Evolutionary conservation across 2,888 invertebrate species (phyloP), one percentile per base, ranked within the genome.

Genomic region (Troilus luridus): DNA sequence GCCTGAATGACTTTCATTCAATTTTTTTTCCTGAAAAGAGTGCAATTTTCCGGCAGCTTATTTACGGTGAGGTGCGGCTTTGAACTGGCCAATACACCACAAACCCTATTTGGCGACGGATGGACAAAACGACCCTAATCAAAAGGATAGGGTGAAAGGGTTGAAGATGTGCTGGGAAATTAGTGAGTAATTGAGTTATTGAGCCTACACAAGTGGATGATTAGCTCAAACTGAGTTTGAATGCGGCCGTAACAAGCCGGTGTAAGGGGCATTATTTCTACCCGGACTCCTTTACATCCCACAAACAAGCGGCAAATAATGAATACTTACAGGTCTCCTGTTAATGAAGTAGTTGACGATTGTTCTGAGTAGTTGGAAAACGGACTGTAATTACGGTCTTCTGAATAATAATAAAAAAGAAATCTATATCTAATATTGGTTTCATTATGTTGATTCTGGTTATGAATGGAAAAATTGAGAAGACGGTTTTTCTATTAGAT

Each of bases 161-260:
- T 85, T 85, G 85, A 85, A 85, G 85, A 85, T 85, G 56, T 85
- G 85, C 56, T 56, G 56, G 85, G 85, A n/a, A 85, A 85, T 85
- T 85, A 85, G 85, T 56, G 85, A 56, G 56, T 85, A 56, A 85
- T 85, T 85, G 85, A 85, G 81, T 81, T 81, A 81, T 81, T 81
- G 81, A 81, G 85, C 85, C 81, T 85, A 85, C 85, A 85, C 85
- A 85, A 85, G 85, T 85, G 85, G 85, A 85, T 85, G 85, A 85
- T 85, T 85, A 85, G 85, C 56, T 85, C n/a, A 85, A 85, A 85
- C 56, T 56, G 17, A 56, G 85, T 85, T 85, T 85, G 85, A 85
- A 85, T 85, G 85, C 85, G 85, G 56, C n/a, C 56, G 85, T 85
- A 85, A 85, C 85, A 85, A 85, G 85, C 85, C 85, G 56, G 85